Base-by-base conservation (phyloP, 2,113 vertebrate species). In the Edolisoma coerulescens region DNA sequence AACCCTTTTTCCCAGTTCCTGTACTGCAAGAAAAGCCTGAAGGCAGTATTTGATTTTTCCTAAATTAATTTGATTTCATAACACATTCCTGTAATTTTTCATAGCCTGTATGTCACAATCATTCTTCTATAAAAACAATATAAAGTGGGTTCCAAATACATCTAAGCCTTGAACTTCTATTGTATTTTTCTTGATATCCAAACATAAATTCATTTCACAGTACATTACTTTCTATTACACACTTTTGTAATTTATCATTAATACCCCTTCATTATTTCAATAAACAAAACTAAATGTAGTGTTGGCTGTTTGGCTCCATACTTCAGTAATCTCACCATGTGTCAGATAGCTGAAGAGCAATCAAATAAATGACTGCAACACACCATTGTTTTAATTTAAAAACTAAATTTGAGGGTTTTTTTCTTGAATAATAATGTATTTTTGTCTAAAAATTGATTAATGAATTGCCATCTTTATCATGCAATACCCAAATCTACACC, bases 371-470 rank as follows among this genome's bases (percentile, higher is more conserved):
- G 18, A 92, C 60, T 89, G 45, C 39, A 84, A 64, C 35, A 95
- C 53, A 88, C 81, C 61, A 94, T 91, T 94, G 61, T 96, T 97
- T 97, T 96, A 95, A 97, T 97, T 97, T 67, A 39, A 75, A 81
- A 60, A 60, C 20, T 95, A 93, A 90, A 96, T 95, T 77, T 88
- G 96, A 98, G 95, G 71, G 47, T 74, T 97, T 98, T 98, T 97
- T 96, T 33, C 95, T 97, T 93, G 37, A 95, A 97, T 89, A 97
- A 93, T 97, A 97, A 96, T 97, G 65, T 95, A 97, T 98, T 98
- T 98, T 92, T 96, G 96, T 96, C 95, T 97, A 94, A 97, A 98
- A 97, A 97, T 97, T 98, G 98, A 99, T 98, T 97, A 98, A 99
- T 98, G 95, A 88, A 94, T 97, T 97, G 87, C 89, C 97, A 97